A percentile compares a stretch with the other conserved stretches of the same genome.
These are phyloP conservation scores for Drosophila serrata DNA, from an alignment of 1,140 invertebrate species.

Conservation along the genomic window DNA sequence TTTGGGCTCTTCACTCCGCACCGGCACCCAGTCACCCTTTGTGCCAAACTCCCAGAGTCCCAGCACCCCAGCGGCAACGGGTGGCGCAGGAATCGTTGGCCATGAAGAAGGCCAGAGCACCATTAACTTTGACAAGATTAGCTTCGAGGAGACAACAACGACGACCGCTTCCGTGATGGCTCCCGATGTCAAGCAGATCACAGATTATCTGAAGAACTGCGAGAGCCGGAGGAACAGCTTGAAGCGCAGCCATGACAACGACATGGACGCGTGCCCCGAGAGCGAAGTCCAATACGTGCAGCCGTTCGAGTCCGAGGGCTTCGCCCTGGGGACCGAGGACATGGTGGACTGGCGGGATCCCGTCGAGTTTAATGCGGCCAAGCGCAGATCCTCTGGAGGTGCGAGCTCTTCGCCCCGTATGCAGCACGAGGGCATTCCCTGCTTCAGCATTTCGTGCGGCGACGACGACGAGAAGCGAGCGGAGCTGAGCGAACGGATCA, in stretches of 20 bases:
- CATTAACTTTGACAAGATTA: conserved; percentile 81
- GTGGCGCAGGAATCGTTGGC: background rate
- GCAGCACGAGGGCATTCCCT: conserved; percentile 62
- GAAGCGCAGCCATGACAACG: conserved; percentile 61
- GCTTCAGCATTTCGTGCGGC: conserved; percentile 79
- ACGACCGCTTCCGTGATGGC: background rate
- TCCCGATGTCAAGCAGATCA: conserved; percentile 74
- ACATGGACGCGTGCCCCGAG: conserved; percentile 31
- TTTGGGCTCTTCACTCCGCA: background rate
- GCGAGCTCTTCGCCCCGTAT: conserved; percentile 32
- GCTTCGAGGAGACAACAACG: conserved; percentile 69
- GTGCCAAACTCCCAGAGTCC: conserved; percentile 54
- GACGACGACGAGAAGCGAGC: conserved; percentile 65
- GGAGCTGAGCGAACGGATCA: conserved; percentile 85
- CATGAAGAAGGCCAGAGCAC: conserved; percentile 44
- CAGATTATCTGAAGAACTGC: conserved; percentile 73
- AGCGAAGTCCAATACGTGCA: conserved; percentile 71
- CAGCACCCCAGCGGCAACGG: background rate
- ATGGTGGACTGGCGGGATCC: conserved; percentile 82
- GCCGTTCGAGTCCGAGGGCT: conserved; percentile 79
- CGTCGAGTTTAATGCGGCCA: conserved; percentile 63
- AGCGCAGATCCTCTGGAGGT: conserved; percentile 36
- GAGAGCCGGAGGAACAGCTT: conserved; percentile 70
- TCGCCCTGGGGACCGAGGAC: conserved; percentile 62
- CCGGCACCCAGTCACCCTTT: conserved; percentile 25